phyloP scores from a whole-genome alignment of 2,888 invertebrate species.

The Petrolisthes manimaculis region DNA sequence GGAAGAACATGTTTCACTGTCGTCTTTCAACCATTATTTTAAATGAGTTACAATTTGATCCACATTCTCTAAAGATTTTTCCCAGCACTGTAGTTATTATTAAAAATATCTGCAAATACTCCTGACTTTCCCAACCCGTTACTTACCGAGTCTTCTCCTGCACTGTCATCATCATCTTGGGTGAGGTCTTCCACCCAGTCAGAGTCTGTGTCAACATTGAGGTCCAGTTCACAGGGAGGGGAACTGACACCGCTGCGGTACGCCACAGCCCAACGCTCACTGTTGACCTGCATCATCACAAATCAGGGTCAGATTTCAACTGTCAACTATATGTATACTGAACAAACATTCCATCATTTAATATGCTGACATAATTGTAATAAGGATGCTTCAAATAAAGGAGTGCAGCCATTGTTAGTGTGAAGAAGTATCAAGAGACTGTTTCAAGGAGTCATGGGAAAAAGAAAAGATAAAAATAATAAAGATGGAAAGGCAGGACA shows the following conservation, averaged over 20 bases:
- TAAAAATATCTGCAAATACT: background rate
- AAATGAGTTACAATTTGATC: too few species aligned
- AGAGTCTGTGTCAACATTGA: slow-evolving; percentile 75
- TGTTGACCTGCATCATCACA: slow-evolving; percentile 41
- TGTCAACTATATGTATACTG: background rate
- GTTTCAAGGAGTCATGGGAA: too few species aligned
- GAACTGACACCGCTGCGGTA: slow-evolving; percentile 60
- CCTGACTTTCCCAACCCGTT: background rate
- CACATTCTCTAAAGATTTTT: too few species aligned
- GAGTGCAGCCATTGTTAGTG: too few species aligned
- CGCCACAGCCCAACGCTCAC: slow-evolving; percentile 60
- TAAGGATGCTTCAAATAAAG: too few species aligned
- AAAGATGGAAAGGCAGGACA: background rate
- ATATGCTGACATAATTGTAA: background rate
- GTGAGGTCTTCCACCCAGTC: slow-evolving; percentile 88
- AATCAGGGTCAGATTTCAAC: background rate
- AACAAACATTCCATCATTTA: background rate
- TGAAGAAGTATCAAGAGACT: too few species aligned
- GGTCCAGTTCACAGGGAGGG: slow-evolving; percentile 63
- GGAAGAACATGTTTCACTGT: too few species aligned
- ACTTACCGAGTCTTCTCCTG: slow-evolving; percentile 84
- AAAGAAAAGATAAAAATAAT: too few species aligned
- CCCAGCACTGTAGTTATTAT: too few species aligned
- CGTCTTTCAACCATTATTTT: too few species aligned
- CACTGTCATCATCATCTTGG: slow-evolving; percentile 91